phyloP scores from a whole-genome alignment of 1,140 invertebrate species.

The Pseudomyrmex pallidus region DNA sequence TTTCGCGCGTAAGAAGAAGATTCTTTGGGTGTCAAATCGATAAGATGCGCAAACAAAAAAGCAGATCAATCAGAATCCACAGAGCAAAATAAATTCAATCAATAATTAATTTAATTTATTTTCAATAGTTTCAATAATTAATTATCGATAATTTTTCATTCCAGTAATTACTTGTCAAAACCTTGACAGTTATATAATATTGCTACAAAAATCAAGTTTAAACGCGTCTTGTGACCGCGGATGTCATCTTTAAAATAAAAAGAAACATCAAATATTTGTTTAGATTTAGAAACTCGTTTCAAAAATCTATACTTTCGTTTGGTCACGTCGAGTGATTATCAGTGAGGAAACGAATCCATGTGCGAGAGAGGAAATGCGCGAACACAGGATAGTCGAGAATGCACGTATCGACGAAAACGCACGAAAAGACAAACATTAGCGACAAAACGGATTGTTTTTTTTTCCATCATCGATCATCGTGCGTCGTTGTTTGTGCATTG shows the following conservation, averaged over 20 bases:
- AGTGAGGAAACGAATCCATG: constrained; percentile 38
- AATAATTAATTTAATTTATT: no score
- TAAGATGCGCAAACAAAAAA: no score
- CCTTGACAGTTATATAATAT: no score
- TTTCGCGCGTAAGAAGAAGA: no score
- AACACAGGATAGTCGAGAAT: constrained; percentile 43
- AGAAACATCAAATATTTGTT: neutral
- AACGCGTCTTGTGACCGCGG: neutral
- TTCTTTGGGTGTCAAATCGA: no score
- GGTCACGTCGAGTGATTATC: constrained; percentile 64
- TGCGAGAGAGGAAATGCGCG: constrained; percentile 19
- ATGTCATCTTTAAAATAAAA: constrained; percentile 2
- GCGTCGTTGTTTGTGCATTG: constrained; percentile 10
- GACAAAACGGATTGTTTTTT: constrained; percentile 46
- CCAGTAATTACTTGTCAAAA: no score
- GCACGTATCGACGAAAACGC: constrained; percentile 69
- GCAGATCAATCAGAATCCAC: no score
- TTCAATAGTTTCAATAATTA: no score
- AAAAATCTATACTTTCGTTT: constrained; percentile 19
- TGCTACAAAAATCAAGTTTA: no score
- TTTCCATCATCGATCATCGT: constrained; percentile 77
- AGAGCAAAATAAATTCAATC: no score
- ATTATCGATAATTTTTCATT: no score
- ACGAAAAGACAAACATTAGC: no score
- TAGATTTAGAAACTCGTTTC: neutral